These are phyloP conservation scores for Agrilus mali DNA, from an alignment of 2,888 invertebrate species.

Conservation along the genomic window DNA sequence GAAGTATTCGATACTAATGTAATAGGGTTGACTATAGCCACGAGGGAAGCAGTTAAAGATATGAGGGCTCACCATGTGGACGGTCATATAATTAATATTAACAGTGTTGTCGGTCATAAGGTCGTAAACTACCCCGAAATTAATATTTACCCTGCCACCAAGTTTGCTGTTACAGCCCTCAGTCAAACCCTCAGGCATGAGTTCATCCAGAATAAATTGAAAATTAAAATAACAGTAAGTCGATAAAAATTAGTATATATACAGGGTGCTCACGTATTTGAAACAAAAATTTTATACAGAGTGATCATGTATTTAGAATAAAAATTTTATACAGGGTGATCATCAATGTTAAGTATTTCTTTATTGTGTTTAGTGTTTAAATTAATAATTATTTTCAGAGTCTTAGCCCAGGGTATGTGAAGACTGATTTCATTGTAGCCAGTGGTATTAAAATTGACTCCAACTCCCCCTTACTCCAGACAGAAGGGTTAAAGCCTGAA, in stretches of 20 bases:
- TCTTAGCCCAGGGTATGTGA: too few relatives aligned
- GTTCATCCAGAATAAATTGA: slow-evolving; percentile 20
- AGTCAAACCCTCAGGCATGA: slow-evolving; percentile 28
- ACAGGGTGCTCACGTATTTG: too few relatives aligned
- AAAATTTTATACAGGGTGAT: too few relatives aligned
- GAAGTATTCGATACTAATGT: slow-evolving; percentile 17
- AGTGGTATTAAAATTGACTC: too few relatives aligned
- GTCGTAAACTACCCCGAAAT: slow-evolving; percentile 16
- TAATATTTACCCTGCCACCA: slow-evolving; percentile 21
- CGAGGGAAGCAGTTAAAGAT: slow-evolving; percentile 16
- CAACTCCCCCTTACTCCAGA: neutral
- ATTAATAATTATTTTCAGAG: too few relatives aligned
- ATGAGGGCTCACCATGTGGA: slow-evolving; percentile 14
- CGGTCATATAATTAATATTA: slow-evolving; percentile 19
- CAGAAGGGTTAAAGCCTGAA: too few relatives aligned
- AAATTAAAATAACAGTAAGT: slow-evolving; percentile 26
- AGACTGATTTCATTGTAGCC: too few relatives aligned
- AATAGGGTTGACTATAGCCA: slow-evolving; percentile 16
- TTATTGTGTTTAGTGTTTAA: too few relatives aligned
- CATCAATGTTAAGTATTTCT: too few relatives aligned
- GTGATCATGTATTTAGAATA: too few relatives aligned
- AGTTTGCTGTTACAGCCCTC: slow-evolving; percentile 26
- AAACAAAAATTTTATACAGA: too few relatives aligned
- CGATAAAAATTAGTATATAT: slow-evolving; percentile 1
- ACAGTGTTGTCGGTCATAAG: slow-evolving; percentile 18